Conservation (phyloP, 2,888 invertebrate species). For the Amiota communis region DNA sequence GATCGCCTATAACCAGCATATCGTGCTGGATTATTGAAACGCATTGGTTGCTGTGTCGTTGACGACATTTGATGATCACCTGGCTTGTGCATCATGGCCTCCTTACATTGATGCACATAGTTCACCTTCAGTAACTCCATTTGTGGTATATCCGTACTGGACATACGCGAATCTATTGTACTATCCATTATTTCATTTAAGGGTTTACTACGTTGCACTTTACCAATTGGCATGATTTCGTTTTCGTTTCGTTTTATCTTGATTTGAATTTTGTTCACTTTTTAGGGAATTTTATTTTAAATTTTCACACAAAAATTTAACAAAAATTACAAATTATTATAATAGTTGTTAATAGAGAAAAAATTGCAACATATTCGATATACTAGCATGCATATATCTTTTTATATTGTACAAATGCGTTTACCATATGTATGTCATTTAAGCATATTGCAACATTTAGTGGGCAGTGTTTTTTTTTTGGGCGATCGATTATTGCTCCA, state of each 20-base stretch:
- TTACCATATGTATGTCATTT: neutral
- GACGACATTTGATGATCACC: slow-evolving; percentile 37
- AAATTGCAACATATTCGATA: slow-evolving; percentile 45
- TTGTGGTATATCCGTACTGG: slow-evolving; percentile 69
- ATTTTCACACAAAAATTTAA: slow-evolving; percentile 34
- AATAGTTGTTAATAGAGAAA: neutral
- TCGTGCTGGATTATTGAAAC: slow-evolving; percentile 51
- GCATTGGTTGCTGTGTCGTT: slow-evolving; percentile 35
- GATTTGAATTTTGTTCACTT: neutral
- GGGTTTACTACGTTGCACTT: slow-evolving; percentile 46
- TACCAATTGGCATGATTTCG: slow-evolving; percentile 64
- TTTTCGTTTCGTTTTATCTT: neutral
- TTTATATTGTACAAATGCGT: slow-evolving; percentile 3
- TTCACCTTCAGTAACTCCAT: slow-evolving; percentile 73
- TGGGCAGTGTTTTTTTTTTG: neutral
- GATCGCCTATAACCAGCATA: slow-evolving; percentile 46
- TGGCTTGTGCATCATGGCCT: slow-evolving; percentile 63
- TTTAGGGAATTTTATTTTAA: slow-evolving; percentile 7
- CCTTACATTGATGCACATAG: slow-evolving; percentile 70
- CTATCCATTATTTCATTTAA: slow-evolving; percentile 53
- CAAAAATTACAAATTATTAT: slow-evolving; percentile 23
- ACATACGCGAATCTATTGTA: slow-evolving; percentile 68
- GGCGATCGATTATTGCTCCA: neutral
- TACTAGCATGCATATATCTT: neutral
- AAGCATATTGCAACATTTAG: too few relatives aligned